Base-by-base conservation (phyloP, 1,140 invertebrate species). In the Lucilia sericata region DNA sequence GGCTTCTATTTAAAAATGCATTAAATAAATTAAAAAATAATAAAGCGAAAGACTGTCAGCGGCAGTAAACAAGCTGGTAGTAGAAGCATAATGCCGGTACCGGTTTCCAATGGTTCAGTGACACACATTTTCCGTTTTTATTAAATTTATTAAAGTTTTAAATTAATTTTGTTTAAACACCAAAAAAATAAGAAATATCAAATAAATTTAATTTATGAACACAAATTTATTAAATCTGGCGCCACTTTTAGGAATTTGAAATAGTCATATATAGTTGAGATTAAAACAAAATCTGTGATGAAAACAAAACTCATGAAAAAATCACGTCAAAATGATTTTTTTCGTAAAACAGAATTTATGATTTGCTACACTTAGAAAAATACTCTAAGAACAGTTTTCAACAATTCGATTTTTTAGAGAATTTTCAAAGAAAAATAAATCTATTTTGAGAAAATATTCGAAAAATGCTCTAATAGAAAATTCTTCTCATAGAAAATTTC, bases 61-160 rank as follows among this genome's bases (percentile, higher is more conserved):
- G 42, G 42, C 42, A 42, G 42, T 42, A 12, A 30, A 30, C 25
- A 30, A 30, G 25, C 25, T 30, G 25, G 25, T 30, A 30, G 25
- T 30, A 30, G 25, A 30, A 5, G 51, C 19, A 49, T 78, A 80
- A 19, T 19, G 19, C 42, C 76, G 75, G 76, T 80, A 80, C 76
- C 76, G 76, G 76, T 80, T 80, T 49, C n/a, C 34, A 17, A 49
- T 49, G 47, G 76, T 80, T 80, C 76, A 80, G 42, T 80, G 76
- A 80, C 76, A 47, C 21, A 80, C 76, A 21, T 80, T 80, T n/a
- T 78, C 34, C 17, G 51, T 60, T 60, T 60, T 60, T n/a, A n/a
- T 60, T 60, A n/a, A 17, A 17, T 17, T 60, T 60, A 60, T 60
- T 60, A 60, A 70, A 21, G 60, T 70, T 70, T 70, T 10, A 70